These are phyloP conservation scores for Eupeodes luniger DNA, from an alignment of 2,888 invertebrate genomes.

Conservation along the genomic window DNA sequence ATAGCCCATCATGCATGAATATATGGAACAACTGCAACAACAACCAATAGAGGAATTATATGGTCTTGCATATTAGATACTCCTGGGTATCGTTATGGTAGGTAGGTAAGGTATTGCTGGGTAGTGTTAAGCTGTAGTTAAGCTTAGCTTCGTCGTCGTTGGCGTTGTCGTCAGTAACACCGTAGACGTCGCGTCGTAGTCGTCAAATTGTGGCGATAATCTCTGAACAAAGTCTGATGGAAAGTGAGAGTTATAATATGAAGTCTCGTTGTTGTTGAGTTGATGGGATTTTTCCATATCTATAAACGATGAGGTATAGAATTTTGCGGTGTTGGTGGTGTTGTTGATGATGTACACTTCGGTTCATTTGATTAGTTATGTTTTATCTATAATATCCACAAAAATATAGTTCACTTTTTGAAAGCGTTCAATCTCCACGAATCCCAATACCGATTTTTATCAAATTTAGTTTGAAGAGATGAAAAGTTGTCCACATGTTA, in stretches of 20 bases:
- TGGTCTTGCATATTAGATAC: conserved; percentile 12
- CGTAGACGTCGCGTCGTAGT: conserved; percentile 4
- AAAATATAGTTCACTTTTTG: too few relatives aligned
- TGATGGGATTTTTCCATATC: conserved; percentile 8
- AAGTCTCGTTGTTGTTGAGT: conserved; percentile 34
- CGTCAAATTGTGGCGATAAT: conserved; percentile 66
- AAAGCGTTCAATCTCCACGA: too few relatives aligned
- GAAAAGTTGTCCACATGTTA: too few relatives aligned
- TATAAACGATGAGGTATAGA: conserved; percentile 10
- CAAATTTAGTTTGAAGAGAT: too few relatives aligned
- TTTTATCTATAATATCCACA: neutral
- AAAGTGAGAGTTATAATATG: conserved; percentile 70
- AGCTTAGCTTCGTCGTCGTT: conserved; percentile 27
- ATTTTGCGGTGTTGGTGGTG: conserved; percentile 13
- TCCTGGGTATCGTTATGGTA: neutral
- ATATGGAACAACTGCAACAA: too few relatives aligned
- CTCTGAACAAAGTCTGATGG: conserved; percentile 59
- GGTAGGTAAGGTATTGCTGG: neutral
- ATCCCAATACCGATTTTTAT: too few relatives aligned
- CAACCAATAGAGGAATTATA: neutral
- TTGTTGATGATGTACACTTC: neutral
- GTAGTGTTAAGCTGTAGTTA: neutral
- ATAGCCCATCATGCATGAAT: conserved; percentile 44
- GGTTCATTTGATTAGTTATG: neutral
- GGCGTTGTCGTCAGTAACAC: neutral